These are phyloP conservation scores for Microctonus aethiopoides DNA, from an alignment of 2,888 invertebrate genomes.

Conservation along the genomic window DNA sequence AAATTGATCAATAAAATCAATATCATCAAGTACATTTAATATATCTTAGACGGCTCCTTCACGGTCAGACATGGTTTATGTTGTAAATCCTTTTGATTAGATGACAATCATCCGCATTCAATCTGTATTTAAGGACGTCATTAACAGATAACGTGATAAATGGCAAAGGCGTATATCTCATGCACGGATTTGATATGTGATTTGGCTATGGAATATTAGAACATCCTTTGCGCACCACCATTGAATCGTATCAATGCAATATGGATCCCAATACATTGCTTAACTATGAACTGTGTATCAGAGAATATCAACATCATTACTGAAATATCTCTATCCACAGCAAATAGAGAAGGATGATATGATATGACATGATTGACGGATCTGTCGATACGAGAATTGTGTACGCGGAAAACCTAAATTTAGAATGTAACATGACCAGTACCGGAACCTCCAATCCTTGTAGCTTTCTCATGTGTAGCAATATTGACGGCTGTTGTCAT, in stretches of 20 bases:
- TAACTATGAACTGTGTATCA: too few relatives aligned
- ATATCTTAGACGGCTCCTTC: too few relatives aligned
- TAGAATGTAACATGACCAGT: not conserved
- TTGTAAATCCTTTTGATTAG: too few relatives aligned
- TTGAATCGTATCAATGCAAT: not conserved
- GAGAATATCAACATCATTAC: not conserved
- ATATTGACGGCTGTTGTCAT: too few relatives aligned
- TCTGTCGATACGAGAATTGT: not conserved
- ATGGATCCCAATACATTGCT: too few relatives aligned
- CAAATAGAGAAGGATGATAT: too few relatives aligned
- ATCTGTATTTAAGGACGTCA: too few relatives aligned
- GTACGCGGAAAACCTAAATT: not conserved
- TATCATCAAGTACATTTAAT: too few relatives aligned
- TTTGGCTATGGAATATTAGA: not conserved
- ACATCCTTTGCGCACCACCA: not conserved
- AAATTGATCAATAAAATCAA: too few relatives aligned
- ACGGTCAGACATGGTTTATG: too few relatives aligned
- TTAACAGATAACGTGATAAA: not conserved
- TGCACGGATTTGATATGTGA: not conserved
- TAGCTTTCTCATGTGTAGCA: too few relatives aligned
- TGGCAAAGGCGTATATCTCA: not conserved
- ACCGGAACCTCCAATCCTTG: not conserved
- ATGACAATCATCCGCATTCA: too few relatives aligned
- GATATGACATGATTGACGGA: constrained; percentile 6
- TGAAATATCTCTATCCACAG: not conserved